Evolutionary conservation across 2,888 invertebrate genomes (phyloP).

Genomic region (Allolobophora icterica): DNA sequence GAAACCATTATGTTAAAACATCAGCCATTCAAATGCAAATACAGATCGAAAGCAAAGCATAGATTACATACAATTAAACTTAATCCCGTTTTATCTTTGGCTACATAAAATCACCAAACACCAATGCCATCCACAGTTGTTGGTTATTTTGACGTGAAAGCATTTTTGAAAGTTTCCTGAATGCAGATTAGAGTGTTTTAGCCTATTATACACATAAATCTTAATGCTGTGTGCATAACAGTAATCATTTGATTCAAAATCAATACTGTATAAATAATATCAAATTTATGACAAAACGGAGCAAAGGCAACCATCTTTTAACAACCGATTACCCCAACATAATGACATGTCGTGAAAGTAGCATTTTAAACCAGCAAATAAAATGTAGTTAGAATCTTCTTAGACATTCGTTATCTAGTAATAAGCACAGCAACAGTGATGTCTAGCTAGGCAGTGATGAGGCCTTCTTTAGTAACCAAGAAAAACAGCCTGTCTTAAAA

Average conservation of each 20-base stretch:
- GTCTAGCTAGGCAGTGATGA: neutral
- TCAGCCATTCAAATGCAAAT: neutral
- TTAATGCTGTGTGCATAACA: neutral
- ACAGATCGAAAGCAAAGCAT: constrained; percentile 8
- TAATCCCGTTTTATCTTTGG: too few relatives aligned
- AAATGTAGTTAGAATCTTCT: neutral
- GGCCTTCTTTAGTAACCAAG: neutral
- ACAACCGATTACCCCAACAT: neutral
- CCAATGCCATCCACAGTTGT: too few relatives aligned
- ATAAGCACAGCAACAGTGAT: neutral
- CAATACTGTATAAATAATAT: constrained; percentile 14
- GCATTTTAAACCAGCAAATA: neutral
- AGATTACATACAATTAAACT: too few relatives aligned
- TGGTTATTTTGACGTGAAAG: too few relatives aligned
- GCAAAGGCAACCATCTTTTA: neutral
- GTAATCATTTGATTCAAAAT: neutral
- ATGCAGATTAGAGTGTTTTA: too few relatives aligned
- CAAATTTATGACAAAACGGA: neutral
- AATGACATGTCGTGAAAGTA: neutral
- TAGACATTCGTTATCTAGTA: constrained; percentile 1
- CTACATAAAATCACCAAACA: too few relatives aligned
- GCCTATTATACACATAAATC: neutral
- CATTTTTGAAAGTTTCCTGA: too few relatives aligned
- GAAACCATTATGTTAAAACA: neutral
- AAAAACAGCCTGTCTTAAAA: neutral